Evolutionary conservation across 2,888 invertebrate species (phyloP).

Genomic region (Rhagophthalmus giganteus): DNA sequence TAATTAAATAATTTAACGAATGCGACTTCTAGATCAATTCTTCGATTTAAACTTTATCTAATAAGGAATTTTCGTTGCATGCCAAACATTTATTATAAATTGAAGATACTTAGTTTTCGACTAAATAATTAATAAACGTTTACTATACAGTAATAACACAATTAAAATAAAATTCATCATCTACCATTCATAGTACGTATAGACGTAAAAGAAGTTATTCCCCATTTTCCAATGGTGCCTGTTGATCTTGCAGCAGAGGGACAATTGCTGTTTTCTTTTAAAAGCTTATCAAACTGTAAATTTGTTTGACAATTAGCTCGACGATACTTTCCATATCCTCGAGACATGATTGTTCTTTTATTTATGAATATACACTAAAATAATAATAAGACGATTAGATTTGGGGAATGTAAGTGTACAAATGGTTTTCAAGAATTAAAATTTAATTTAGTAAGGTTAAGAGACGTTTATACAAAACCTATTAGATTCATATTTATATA

Average conservation of each 20-base stretch:
- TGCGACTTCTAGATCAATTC: too few species aligned
- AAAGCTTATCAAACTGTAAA: slow-evolving; percentile 67
- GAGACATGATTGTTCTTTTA: slow-evolving; percentile 48
- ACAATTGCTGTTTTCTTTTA: slow-evolving; percentile 80
- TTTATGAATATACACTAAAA: slow-evolving; percentile 10
- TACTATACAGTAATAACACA: too few species aligned
- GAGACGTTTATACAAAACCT: background rate
- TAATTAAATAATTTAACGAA: too few species aligned
- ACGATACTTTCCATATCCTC: slow-evolving; percentile 57
- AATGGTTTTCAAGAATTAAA: too few species aligned
- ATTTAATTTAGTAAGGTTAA: slow-evolving; percentile 8
- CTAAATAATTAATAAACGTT: too few species aligned
- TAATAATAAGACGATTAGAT: too few species aligned
- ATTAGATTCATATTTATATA: background rate
- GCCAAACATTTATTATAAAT: too few species aligned
- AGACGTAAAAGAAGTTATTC: slow-evolving; percentile 90
- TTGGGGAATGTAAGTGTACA: background rate
- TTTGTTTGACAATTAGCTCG: slow-evolving; percentile 57
- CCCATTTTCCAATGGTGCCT: slow-evolving; percentile 92
- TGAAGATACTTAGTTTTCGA: too few species aligned
- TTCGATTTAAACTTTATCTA: too few species aligned
- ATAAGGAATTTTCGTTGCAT: too few species aligned
- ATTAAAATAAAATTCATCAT: too few species aligned
- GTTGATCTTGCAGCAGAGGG: slow-evolving; percentile 88
- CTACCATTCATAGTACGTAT: slow-evolving; percentile 81